phyloP scores from a whole-genome alignment of 1,140 invertebrate species.

The Cotesia vestalis region DNA sequence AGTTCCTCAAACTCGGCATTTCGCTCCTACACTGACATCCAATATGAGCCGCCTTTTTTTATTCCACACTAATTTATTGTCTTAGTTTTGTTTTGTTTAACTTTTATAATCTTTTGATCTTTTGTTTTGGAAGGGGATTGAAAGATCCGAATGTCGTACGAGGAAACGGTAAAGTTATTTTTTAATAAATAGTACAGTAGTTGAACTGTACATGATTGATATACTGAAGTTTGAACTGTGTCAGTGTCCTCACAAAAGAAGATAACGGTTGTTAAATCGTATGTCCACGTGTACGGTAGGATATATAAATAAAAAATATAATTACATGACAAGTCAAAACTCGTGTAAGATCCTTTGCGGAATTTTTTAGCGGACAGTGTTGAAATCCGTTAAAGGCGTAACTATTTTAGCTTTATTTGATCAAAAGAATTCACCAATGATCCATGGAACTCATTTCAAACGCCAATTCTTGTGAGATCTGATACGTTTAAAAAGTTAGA shows the following conservation, averaged over 20 bases:
- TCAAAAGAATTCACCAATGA: too few species aligned
- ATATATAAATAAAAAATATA: slow-evolving; percentile 19
- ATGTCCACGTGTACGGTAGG: slow-evolving; percentile 10
- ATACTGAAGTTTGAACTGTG: slow-evolving; percentile 21
- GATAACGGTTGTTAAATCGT: slow-evolving; percentile 37
- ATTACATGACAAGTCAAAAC: neutral
- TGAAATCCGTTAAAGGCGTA: too few species aligned
- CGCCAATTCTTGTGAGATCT: too few species aligned
- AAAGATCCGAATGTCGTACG: neutral
- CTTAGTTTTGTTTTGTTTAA: neutral
- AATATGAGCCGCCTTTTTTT: too few species aligned
- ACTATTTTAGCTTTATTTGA: too few species aligned
- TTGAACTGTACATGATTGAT: too few species aligned
- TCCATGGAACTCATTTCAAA: too few species aligned
- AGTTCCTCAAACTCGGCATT: slow-evolving; percentile 9
- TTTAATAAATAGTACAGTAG: too few species aligned
- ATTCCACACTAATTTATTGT: too few species aligned
- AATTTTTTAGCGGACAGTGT: neutral
- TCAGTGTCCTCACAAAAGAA: slow-evolving; percentile 37
- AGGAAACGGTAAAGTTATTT: too few species aligned
- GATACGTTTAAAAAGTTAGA: too few species aligned
- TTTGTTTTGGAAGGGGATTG: too few species aligned
- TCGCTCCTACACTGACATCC: neutral
- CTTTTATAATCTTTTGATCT: neutral
- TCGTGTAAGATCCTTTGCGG: neutral